Evolutionary conservation across 2,797 vertebrate genomes (phyloP).

Genomic region (Neolamprologus multifasciatus): DNA sequence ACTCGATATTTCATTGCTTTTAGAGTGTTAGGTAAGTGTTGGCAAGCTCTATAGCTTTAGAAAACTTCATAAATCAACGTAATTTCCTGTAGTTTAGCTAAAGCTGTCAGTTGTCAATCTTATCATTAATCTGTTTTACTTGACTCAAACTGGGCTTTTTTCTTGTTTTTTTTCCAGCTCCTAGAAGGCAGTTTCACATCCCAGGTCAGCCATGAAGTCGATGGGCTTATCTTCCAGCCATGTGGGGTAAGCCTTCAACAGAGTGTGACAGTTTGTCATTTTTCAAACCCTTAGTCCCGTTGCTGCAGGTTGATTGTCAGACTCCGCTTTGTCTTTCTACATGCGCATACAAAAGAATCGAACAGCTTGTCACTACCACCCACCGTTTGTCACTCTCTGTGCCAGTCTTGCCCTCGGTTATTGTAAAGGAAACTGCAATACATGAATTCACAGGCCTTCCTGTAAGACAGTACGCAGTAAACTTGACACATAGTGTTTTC

Average conservation of each 20-base stretch:
- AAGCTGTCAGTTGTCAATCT: background rate
- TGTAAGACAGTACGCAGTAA: background rate
- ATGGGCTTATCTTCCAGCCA: slow-evolving; percentile 97
- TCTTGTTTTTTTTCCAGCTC: slow-evolving; percentile 72
- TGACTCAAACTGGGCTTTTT: background rate
- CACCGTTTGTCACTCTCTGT: slow-evolving; percentile 16
- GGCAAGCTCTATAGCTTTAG: background rate
- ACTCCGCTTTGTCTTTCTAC: background rate
- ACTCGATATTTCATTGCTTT: background rate
- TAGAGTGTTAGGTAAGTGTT: background rate
- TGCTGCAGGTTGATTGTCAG: slow-evolving; percentile 17
- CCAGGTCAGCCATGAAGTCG: slow-evolving; percentile 97
- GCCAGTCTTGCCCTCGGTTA: background rate
- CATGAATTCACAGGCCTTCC: slow-evolving; percentile 6
- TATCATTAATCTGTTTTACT: slow-evolving; percentile 10
- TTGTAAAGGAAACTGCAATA: slow-evolving; percentile 31
- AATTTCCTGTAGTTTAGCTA: background rate
- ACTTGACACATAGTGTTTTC: background rate
- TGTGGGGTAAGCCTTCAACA: slow-evolving; percentile 83
- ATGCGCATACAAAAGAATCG: background rate
- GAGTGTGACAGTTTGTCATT: slow-evolving; percentile 3
- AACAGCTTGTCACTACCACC: slow-evolving; percentile 33
- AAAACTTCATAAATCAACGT: slow-evolving; percentile 7
- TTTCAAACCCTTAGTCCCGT: background rate
- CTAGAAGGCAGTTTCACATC: slow-evolving; percentile 96